Evolutionary conservation across 2,797 vertebrate species (phyloP).

Genomic region (Notolabrus celidotus): DNA sequence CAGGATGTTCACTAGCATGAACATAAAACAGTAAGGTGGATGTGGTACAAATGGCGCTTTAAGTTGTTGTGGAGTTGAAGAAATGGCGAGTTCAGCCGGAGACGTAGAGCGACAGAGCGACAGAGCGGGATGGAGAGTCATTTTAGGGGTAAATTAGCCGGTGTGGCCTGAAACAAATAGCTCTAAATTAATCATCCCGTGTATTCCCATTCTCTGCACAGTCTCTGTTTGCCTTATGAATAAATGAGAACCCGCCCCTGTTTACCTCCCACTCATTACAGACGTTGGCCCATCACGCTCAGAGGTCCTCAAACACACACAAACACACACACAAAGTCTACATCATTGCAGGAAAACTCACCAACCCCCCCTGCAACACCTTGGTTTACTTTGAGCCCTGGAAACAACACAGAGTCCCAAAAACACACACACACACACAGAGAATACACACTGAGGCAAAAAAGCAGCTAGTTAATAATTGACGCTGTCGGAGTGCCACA

Average conservation of each 20-base stretch:
- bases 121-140: slow-evolving; percentile 63
- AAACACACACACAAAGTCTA: slow-evolving; percentile 1
- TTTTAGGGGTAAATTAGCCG: slow-evolving; percentile 67
- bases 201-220: slow-evolving; percentile 83
- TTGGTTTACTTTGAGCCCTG: slow-evolving; percentile 3
- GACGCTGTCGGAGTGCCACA: slow-evolving; percentile 68
- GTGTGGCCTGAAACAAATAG: slow-evolving; percentile 79
- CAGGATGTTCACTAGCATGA: no score
- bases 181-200: slow-evolving; percentile 90
- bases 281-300: slow-evolving; percentile 49
- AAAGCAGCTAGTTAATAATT: slow-evolving; percentile 80
- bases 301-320: slow-evolving; percentile 31
- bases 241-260: slow-evolving; percentile 86
- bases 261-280: slow-evolving; percentile 85
- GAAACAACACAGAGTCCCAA: slow-evolving; percentile 41
- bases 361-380: slow-evolving; percentile 1
- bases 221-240: slow-evolving; percentile 90
- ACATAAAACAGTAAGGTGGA: no score
- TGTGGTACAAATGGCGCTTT: no score
- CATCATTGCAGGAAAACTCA: slow-evolving; percentile 10
- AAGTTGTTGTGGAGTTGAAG: slow-evolving; percentile 10
- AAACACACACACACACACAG: slow-evolving; percentile 30
- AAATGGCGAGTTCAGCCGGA: not conserved
- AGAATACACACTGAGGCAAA: slow-evolving; percentile 61
- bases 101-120: not conserved